Evolutionary conservation across 1,140 invertebrate genomes (phyloP).

Genomic region (Dreissena polymorpha): DNA sequence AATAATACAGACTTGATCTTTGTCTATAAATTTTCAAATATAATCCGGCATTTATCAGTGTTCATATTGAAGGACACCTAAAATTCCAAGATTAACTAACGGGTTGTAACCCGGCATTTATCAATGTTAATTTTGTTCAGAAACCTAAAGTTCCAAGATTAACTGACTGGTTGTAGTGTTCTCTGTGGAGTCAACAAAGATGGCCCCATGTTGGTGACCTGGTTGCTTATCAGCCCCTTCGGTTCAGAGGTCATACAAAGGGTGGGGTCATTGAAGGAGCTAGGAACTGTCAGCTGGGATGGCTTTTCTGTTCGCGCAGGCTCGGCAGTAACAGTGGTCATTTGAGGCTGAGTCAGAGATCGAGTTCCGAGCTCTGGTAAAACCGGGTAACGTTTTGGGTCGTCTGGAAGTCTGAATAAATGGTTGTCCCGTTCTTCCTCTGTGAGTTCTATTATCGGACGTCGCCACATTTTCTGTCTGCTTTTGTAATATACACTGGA

Average conservation of each 20-base stretch:
- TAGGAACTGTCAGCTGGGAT: neutral
- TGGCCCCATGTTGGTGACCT: slow-evolving; percentile 9
- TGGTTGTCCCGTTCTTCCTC: slow-evolving; percentile 73
- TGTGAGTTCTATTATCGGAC: slow-evolving; percentile 64
- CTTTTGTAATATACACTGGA: slow-evolving; percentile 73
- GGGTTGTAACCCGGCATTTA: too few relatives aligned
- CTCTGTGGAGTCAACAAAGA: slow-evolving; percentile 1
- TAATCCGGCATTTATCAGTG: too few relatives aligned
- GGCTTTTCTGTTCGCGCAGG: neutral
- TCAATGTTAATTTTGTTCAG: too few relatives aligned
- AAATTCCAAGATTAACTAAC: too few relatives aligned
- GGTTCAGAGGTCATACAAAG: slow-evolving; percentile 34
- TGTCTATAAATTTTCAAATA: too few relatives aligned
- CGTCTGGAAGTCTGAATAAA: slow-evolving; percentile 69
- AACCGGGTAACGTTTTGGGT: slow-evolving; percentile 53
- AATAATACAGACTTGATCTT: too few relatives aligned
- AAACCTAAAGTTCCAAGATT: too few relatives aligned
- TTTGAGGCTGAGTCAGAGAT: slow-evolving; percentile 27
- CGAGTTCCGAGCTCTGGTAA: slow-evolving; percentile 36
- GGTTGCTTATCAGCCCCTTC: neutral
- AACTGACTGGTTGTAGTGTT: slow-evolving; percentile 7
- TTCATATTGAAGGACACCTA: too few relatives aligned
- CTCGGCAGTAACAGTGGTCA: slow-evolving; percentile 2
- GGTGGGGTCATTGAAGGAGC: slow-evolving; percentile 19
- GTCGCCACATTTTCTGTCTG: slow-evolving; percentile 60